Base-by-base conservation (phyloP, 2,888 invertebrate species). In the Cerceris rybyensis region DNA sequence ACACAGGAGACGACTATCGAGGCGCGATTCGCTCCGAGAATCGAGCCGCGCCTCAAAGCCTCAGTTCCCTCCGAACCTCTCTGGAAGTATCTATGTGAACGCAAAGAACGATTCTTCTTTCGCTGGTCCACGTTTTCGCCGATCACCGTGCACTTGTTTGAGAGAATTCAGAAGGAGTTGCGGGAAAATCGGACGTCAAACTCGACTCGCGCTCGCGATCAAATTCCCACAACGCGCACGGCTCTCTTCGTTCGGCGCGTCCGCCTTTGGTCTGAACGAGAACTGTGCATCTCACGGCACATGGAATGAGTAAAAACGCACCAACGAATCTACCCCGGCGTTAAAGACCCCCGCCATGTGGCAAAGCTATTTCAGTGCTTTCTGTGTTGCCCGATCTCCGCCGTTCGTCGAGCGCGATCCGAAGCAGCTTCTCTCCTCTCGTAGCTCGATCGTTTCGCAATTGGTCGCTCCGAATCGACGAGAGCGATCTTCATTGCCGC, bases 331-430 rank as follows among this genome's bases (percentile, higher is more conserved):
- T 74, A 63, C 42, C 46, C 60, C 66, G 57, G 57, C 60, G 57
- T 60, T 71, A 87, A 88, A 88, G 88, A 88, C 88, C 89, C 89
- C 90, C 89, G 90, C 90, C 91, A 91, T 91, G 90, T 91, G 91
- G 88, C 87, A 85, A 74, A 78, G 90, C 90, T 91, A 91, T 91
- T 91, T 91, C 90, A 88, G 91, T 90, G 83, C 81, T 82, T 67
- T 28, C 28, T 1, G 1, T 4, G 28, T 28, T 28, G 28, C 28
- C 4, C n/a, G n/a, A n/a, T n/a, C n/a, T n/a, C n/a, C n/a, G 80
- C 80, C 74, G 70, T 79, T 82, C 68, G 61, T 63, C 76, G 69
- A 66, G 52, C 67, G 54, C 58, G 17, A 54, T 14, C 58, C 49
- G 49, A 16, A n/a, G 43, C 59, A 28, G 42, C 52, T 13, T 50